phyloP scores from a whole-genome alignment of 2,888 invertebrate species.

The Phytoseiulus persimilis region DNA sequence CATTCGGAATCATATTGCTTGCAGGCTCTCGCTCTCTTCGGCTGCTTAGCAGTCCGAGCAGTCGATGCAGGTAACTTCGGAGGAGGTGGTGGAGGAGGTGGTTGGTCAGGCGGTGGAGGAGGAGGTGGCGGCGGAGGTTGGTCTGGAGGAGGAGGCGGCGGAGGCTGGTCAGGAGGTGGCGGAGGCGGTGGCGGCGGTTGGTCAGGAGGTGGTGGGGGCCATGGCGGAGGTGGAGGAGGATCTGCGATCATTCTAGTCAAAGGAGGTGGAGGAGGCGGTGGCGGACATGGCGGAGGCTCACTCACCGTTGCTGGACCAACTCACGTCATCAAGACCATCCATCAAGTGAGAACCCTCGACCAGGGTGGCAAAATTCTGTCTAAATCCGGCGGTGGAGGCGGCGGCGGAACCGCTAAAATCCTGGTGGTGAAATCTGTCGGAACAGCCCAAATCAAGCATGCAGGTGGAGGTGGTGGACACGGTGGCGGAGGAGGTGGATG shows the following conservation, averaged over 20 bases:
- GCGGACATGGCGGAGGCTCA: background rate
- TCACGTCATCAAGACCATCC: constrained; percentile 16
- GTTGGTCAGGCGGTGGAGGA: background rate
- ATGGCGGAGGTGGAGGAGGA: constrained; percentile 7
- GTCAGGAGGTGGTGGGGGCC: constrained; percentile 6
- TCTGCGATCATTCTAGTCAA: background rate
- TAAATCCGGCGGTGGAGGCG: constrained; percentile 7
- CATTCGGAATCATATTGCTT: background rate
- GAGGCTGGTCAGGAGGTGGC: background rate
- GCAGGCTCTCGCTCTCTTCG: background rate
- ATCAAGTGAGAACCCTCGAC: background rate
- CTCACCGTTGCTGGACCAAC: background rate
- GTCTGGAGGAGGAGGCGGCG: background rate
- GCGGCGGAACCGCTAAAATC: background rate
- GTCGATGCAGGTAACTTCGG: background rate
- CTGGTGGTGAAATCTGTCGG: background rate
- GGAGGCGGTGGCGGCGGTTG: background rate
- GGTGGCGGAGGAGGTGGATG: background rate
- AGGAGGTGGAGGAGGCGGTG: background rate
- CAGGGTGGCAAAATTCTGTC: background rate
- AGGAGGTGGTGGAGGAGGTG: background rate
- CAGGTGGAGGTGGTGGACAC: background rate
- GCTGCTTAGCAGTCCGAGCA: background rate
- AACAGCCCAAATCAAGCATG: constrained; percentile 7
- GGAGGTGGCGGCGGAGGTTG: background rate